A percentile compares a stretch with the other conserved stretches of the same genome.
Conservation (phyloP, 2,888 invertebrate genomes). For the Trichogramma evanescens region DNA sequence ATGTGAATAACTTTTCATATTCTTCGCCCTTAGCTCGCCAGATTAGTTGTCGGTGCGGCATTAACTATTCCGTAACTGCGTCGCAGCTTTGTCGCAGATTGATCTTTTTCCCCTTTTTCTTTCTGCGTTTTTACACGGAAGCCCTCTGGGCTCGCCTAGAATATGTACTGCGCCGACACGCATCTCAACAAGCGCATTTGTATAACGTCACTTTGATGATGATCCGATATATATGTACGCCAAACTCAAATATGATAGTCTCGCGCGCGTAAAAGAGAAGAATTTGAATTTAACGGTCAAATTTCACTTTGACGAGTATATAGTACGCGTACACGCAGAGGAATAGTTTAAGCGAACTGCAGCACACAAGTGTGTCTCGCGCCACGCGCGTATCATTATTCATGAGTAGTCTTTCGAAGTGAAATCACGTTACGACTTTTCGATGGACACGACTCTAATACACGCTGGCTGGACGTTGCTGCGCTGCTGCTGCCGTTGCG, state of each 20-base stretch:
- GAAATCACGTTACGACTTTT: slow-evolving; percentile 16
- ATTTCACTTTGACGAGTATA: slow-evolving; percentile 2
- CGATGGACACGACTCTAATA: slow-evolving; percentile 1
- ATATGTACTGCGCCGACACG: neutral
- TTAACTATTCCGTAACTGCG: too few species aligned
- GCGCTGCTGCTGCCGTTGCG: too few species aligned
- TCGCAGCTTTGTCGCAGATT: too few species aligned
- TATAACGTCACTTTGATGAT: slow-evolving; percentile 11
- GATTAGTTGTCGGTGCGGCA: too few species aligned
- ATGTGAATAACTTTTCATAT: too few species aligned
- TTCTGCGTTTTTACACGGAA: too few species aligned
- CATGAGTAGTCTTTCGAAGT: slow-evolving; percentile 3
- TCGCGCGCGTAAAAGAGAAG: neutral
- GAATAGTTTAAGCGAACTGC: too few species aligned
- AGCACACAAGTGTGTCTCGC: neutral
- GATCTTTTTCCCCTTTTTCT: too few species aligned
- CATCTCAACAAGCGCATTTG: neutral
- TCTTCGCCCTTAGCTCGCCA: too few species aligned
- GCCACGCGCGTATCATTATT: slow-evolving; percentile 1
- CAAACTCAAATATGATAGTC: slow-evolving; percentile 7
- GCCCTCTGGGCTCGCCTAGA: too few species aligned
- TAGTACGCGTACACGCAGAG: too few species aligned
- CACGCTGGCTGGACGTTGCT: too few species aligned
- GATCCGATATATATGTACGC: neutral
- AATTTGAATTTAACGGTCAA: slow-evolving; percentile 8